Base-by-base conservation (phyloP, 2,888 invertebrate genomes). In the Hirtodrosophila duncani region DNA sequence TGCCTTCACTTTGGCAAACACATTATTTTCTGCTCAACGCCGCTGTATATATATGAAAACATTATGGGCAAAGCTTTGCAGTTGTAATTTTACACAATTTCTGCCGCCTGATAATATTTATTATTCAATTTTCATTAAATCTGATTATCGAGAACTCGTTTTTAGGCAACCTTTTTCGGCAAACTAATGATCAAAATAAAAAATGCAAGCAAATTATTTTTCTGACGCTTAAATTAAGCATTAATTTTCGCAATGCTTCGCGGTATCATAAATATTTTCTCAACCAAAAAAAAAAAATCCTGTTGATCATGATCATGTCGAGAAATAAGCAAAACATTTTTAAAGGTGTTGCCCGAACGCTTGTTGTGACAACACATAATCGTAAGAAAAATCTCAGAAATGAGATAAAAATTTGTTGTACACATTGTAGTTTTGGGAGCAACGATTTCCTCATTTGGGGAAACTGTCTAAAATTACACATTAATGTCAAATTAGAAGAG, bases 111-210 rank as follows among this genome's bases (percentile, higher is more conserved):
- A 74, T 75, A 75, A 64, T 75, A 79, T 79, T 71, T 74, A 79
- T 74, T 79, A 74, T 74, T 74, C 71, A 75, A 75, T 74, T 74
- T 79, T 67, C 71, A 75, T 79, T 71, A 74, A 75, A 75, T 74
- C 72, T 75, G 72, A 79, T 74, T 74, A 74, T 38, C 31, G 18
- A 14, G 44, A 71, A 69, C 79, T 60, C 42, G 53, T 79, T 79
- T 74, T 55, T 26, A 8, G 30, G 45, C 23, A 16, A 8, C 23
- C 27, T 46, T 37, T 36, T 51, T 27, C 20, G 31, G 37, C 21
- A 29, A 23, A 41, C 24, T 36, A 37, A 24, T 27, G 7, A 41
- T 33, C 11, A 8, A 5, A 30, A 27, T 16, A 39, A 51, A 44
- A 78, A 67, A 75, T 67, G 58, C 52, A 61, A 37, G 60, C 64